Conservation (phyloP, 2,113 vertebrate species). For the Anser brachyrhynchus region DNA sequence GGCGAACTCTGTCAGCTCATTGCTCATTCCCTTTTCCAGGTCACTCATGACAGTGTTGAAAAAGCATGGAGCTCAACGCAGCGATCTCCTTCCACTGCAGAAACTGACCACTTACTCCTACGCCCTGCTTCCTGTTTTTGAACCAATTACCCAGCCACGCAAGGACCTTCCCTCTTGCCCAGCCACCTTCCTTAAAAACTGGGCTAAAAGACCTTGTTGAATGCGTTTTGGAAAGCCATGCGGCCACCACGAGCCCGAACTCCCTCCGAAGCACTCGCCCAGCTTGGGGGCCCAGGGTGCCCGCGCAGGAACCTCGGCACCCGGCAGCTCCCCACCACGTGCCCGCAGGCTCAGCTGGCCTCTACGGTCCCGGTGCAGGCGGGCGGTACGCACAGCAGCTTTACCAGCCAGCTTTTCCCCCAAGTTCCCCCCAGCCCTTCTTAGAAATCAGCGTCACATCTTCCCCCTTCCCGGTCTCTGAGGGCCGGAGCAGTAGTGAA, state of each 20-base stretch:
- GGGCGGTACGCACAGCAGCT: not conserved
- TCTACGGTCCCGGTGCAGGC: not conserved
- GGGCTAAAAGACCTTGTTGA: not conserved
- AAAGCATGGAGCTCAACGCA: not conserved
- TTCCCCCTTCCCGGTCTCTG: not conserved
- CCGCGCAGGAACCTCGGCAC: not conserved
- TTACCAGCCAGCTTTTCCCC: not conserved
- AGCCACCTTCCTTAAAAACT: not conserved
- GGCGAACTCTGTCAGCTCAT: not conserved
- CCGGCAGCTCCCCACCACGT: too few relatives aligned
- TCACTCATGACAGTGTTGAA: not conserved
- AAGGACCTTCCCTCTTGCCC: not conserved
- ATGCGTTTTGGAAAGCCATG: not conserved
- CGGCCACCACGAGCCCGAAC: not conserved
- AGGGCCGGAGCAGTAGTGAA: not conserved
- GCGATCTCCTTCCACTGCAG: not conserved
- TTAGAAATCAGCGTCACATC: not conserved
- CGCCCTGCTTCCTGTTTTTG: slow-evolving; percentile 42
- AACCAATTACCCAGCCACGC: not conserved
- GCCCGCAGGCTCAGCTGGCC: not conserved
- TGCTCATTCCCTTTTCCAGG: slow-evolving; percentile 34
- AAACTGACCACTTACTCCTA: slow-evolving; percentile 27
- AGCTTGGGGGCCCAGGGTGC: not conserved
- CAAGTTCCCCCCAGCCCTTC: slow-evolving; percentile 27
- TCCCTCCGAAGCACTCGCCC: not conserved